Base-by-base conservation (phyloP, 2,888 invertebrate species). In the Agapostemon virescens region DNA sequence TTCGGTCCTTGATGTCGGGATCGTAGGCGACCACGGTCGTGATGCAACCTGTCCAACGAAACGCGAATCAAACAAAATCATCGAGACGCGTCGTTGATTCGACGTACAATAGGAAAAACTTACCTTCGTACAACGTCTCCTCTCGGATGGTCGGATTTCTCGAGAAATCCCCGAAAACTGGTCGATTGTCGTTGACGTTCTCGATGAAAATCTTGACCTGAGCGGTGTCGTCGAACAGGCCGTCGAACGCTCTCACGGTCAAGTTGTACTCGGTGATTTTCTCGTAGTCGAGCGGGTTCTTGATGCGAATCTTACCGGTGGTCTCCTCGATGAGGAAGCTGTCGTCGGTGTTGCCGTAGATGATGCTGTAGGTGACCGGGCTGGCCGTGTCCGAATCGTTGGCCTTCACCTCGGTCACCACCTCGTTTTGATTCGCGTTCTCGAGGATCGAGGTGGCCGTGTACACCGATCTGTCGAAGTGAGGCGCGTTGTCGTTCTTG, bases 401-500 rank as follows among this genome's bases (percentile, higher is more conserved):
- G 0, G 98, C 98, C 85, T 95, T 96, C 0, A 99, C 98, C 93
- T 97, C 97, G 63, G 97, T 96, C 11, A 98, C 97, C 71, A 96
- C 94, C 79, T 95, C 95, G 89, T 97, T 96, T 36, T 95, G 95
- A 91, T 98, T 97, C 4, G 97, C 96, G 92, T 97, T 96, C 93
- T 98, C 98, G 42, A 95, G 95, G 84, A 97, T 95, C 70, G 95
- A 95, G 86, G 96, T 95, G 0, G 96, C 96, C 26, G 95, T 94
- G 91, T 97, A 97, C 9, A 95, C 94, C 0, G 94, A 93, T 90
- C 96, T 94, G n/a, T 96, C 96, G 91, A 99, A 99, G 88, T 95
- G 95, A 0, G 99, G 99, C 30, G 96, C 95, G 92, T 99, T 99
- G 93, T 99, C 99, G 92, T 99, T 99, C 91, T 97, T 97, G 93